Base-by-base conservation (phyloP, 1,140 invertebrate genomes). In the Heterodera schachtii region DNA sequence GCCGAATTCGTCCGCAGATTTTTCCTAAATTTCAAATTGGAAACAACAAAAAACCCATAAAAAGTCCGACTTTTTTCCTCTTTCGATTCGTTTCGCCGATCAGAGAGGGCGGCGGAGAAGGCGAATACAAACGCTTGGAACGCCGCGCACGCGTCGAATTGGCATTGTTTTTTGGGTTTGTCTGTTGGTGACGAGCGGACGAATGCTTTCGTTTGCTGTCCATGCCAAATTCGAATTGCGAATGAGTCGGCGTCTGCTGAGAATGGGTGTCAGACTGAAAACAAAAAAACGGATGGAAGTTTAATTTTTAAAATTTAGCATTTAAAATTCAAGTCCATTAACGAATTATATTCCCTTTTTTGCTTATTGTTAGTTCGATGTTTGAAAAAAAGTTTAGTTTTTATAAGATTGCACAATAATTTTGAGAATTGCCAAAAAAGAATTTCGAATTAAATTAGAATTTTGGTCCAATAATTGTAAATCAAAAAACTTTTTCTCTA, bases 101-200 rank as follows among this genome's bases (percentile, higher is more conserved):
- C 31, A 78, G 47, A 44, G 64, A 70, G 43, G 77, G 77, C 46
- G 77, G 77, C 66, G 77, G 77, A 7, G 77, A 78, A 3, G 77
- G 77, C 13, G 77, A 69, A 66, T 78, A 78, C 11, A 78, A 16
- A 43, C 77, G 52, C 41, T 64, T 52, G 31, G 43, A 52, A 11
- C 77, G 77, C 70, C 70, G 31, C 31, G 77, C 21, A 41, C 70
- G 66, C 19, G 75, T 41, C 60, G 49, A 6, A 71, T 46, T 71
- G 44, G 31, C 31, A 31, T 31, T 31, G 31, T 31, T 31, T 31
- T 31, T 31, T 31, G 31, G 57, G 21, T 78, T 19, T 11, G n/a
- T n/a, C 7, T 67, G 70, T 21, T 78, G 3, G 3, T 41, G 8
- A 21, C 31, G 8, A 9, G 19, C n/a, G 64, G 11, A 31, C 0